These are phyloP conservation scores for Zaprionus ghesquierei DNA, from an alignment of 1,140 invertebrate genomes.

Conservation along the genomic window DNA sequence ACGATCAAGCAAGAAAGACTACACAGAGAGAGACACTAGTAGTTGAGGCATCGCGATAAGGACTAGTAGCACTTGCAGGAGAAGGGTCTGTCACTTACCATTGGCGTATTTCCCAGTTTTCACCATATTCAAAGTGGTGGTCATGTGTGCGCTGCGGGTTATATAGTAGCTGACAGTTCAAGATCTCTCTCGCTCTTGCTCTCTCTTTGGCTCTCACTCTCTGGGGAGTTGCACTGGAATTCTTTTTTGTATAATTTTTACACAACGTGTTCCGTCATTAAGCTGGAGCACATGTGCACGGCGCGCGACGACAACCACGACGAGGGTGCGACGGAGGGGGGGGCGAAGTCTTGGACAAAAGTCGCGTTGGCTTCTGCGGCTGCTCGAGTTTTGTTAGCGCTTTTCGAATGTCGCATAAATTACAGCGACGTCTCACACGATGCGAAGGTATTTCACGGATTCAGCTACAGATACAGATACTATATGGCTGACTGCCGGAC, in stretches of 20 bases:
- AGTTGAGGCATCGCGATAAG: background rate
- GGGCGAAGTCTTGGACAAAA: conserved; percentile 10
- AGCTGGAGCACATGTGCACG: conserved; percentile 61
- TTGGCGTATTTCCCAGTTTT: conserved; percentile 77
- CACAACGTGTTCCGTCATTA: conserved; percentile 67
- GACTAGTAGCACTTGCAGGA: background rate
- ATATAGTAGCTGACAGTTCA: background rate
- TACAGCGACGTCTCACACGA: conserved; percentile 19
- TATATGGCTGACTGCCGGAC: background rate
- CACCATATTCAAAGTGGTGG: conserved; percentile 71
- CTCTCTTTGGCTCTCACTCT: conserved; percentile 2
- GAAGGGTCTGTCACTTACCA: conserved; percentile 46
- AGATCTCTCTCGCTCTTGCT: conserved; percentile 16
- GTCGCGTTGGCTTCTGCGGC: conserved; percentile 22
- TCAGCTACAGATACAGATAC: conserved; percentile 23
- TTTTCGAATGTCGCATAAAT: conserved; percentile 25
- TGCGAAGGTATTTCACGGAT: conserved; percentile 20
- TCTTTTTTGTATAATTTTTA: conserved; percentile 30
- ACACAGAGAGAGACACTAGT: background rate
- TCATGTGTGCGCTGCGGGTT: conserved; percentile 70
- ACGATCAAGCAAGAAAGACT: background rate
- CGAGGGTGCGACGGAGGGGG: background rate
- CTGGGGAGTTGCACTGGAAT: conserved; percentile 48
- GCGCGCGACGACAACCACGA: background rate
- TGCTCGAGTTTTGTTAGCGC: conserved; percentile 14